A percentile compares a stretch with the other conserved stretches of the same genome.
Evolutionary conservation across 1,140 invertebrate genomes (phyloP).

Genomic region (Cotesia vestalis): DNA sequence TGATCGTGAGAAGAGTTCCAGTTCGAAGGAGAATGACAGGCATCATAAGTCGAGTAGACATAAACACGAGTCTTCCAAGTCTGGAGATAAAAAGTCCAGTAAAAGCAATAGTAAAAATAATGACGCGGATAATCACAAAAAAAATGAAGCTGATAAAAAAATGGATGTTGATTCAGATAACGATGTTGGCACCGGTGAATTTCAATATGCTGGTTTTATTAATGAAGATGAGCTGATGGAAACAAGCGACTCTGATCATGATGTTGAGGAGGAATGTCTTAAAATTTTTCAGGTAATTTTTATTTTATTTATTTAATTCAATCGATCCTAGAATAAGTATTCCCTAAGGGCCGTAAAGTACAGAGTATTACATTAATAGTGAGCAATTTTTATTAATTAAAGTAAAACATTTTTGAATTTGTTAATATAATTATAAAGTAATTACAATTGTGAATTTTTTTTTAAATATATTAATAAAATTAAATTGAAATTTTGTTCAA

Average conservation of each 20-base stretch:
- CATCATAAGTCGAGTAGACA: constrained; percentile 47
- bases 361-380: too few species aligned
- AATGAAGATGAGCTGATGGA: constrained; percentile 54
- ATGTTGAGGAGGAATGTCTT: constrained; percentile 76
- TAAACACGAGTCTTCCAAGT: constrained; percentile 45
- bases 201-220: constrained; percentile 37
- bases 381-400: too few species aligned
- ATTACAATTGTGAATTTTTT: too few species aligned
- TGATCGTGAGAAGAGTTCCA: constrained; percentile 40
- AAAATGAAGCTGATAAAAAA: constrained; percentile 43
- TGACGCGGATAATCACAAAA: constrained; percentile 43
- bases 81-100: constrained; percentile 39
- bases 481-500: too few species aligned
- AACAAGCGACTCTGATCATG: constrained; percentile 66
- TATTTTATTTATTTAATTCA: background rate
- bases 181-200: constrained; percentile 43
- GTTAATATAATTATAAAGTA: too few species aligned
- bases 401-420: too few species aligned
- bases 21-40: constrained; percentile 43
- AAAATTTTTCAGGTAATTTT: constrained; percentile 74
- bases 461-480: too few species aligned
- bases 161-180: constrained; percentile 36
- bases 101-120: constrained; percentile 46
- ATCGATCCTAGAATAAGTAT: background rate
- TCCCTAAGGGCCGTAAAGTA: too few species aligned